These are phyloP conservation scores for Agrotis ipsilon DNA, from an alignment of 2,888 invertebrate species.

Conservation along the genomic window DNA sequence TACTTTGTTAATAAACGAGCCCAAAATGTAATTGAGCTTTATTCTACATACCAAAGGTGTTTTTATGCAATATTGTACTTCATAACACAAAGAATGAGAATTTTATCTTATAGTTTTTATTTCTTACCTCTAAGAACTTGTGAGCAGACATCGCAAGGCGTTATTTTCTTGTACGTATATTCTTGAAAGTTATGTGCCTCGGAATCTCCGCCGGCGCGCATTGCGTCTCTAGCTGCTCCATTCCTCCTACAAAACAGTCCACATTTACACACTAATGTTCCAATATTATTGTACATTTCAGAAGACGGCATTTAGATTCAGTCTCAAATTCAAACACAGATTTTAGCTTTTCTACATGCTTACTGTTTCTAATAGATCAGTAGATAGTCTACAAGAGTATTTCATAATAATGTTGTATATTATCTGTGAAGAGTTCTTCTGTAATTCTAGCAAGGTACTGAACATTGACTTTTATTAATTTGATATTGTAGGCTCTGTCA, in stretches of 20 bases:
- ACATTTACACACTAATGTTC: conserved; percentile 51
- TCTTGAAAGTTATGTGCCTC: conserved; percentile 97
- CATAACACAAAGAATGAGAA: not conserved
- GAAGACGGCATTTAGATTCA: conserved; percentile 30
- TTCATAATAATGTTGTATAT: not conserved
- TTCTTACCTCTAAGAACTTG: conserved; percentile 96
- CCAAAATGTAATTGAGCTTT: conserved; percentile 11
- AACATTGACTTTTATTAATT: conserved; percentile 70
- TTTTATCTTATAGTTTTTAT: not conserved
- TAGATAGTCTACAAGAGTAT: conserved; percentile 14
- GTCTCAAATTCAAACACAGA: conserved; percentile 40
- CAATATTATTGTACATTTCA: conserved; percentile 26
- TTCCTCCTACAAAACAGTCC: conserved; percentile 92
- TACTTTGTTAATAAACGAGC: conserved; percentile 17
- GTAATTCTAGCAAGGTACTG: conserved; percentile 20
- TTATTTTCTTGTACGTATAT: conserved; percentile 98
- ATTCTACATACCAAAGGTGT: not conserved
- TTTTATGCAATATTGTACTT: not conserved
- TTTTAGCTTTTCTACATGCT: conserved; percentile 52
- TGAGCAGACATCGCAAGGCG: conserved; percentile 98
- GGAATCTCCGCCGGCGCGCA: conserved; percentile 91
- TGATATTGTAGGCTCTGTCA: conserved; percentile 57
- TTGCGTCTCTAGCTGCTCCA: conserved; percentile 92
- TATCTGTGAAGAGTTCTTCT: conserved; percentile 63
- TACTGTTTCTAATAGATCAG: conserved; percentile 40